Conservation (phyloP, 2,888 invertebrate species). For the Melipona bicolor region DNA sequence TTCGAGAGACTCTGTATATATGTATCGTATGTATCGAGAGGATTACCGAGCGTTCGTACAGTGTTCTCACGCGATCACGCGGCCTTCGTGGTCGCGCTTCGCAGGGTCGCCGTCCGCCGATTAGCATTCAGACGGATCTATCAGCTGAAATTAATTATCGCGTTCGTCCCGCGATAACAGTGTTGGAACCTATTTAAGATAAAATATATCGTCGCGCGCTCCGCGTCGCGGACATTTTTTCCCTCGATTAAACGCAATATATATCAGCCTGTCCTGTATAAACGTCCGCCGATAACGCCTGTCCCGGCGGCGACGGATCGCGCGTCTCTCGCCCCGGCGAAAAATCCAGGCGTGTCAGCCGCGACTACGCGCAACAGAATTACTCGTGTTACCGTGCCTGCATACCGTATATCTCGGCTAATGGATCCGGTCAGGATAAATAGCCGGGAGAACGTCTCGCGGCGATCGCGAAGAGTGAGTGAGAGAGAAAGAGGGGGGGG, state of each 20-base stretch:
- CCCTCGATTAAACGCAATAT: slow-evolving; percentile 46
- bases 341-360: slow-evolving; percentile 46
- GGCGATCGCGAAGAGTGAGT: slow-evolving; percentile 13
- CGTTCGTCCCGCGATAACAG: not conserved
- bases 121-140: slow-evolving; percentile 40
- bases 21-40: too few species aligned
- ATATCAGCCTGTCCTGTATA: slow-evolving; percentile 47
- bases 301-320: slow-evolving; percentile 21
- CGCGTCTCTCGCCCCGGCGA: slow-evolving; percentile 22
- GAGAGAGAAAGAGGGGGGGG: slow-evolving; percentile 9
- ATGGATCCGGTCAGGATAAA: slow-evolving; percentile 71
- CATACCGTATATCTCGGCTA: slow-evolving; percentile 59
- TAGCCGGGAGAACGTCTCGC: slow-evolving; percentile 57
- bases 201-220: slow-evolving; percentile 17
- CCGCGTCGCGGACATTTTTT: slow-evolving; percentile 31
- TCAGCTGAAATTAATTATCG: slow-evolving; percentile 47
- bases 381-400: slow-evolving; percentile 63
- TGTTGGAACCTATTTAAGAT: slow-evolving; percentile 40
- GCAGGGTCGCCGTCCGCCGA: slow-evolving; percentile 3
- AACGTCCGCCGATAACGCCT: slow-evolving; percentile 54
- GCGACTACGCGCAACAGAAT: slow-evolving; percentile 52
- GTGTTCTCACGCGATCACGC: not conserved
- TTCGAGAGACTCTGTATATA: not conserved
- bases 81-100: not conserved
- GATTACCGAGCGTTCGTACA: not conserved